phyloP scores from a whole-genome alignment of 2,113 vertebrate genomes.

The Muntiacus muntjak region DNA sequence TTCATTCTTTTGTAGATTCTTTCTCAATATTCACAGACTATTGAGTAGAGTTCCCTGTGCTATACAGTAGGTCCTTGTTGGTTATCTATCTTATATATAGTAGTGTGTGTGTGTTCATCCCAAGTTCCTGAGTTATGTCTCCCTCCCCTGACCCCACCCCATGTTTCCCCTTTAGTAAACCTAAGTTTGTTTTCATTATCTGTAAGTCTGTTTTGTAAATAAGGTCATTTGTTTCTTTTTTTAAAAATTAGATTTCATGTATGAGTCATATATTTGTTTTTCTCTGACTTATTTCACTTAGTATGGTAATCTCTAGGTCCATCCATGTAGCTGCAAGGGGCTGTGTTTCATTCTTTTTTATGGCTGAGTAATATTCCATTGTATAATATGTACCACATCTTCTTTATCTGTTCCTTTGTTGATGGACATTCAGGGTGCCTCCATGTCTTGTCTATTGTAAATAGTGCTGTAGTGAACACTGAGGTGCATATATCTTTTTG shows the following conservation, averaged over 20 bases:
- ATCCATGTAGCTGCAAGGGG: neutral
- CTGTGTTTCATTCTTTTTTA: neutral
- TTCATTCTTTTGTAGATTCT: neutral
- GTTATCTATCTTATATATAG: neutral
- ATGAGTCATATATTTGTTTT: neutral
- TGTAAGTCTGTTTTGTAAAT: neutral
- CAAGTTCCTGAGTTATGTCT: neutral
- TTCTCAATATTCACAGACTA: neutral
- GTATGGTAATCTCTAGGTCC: neutral
- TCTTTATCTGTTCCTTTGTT: neutral
- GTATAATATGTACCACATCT: neutral
- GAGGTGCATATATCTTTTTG: neutral
- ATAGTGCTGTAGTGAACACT: neutral
- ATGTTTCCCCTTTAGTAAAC: neutral
- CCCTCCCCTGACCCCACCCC: neutral
- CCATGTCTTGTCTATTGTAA: neutral
- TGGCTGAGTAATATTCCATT: neutral
- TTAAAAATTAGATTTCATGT: neutral
- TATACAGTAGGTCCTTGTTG: neutral
- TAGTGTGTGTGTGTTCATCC: neutral
- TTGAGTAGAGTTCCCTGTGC: neutral
- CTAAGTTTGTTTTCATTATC: neutral
- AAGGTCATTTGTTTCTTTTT: neutral
- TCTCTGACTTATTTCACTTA: neutral
- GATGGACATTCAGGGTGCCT: neutral